Percentiles rank a stretch among this genome's conserved stretches.
Conservation (phyloP, 2,888 invertebrate species). For the Himalopsyche tibetana region DNA sequence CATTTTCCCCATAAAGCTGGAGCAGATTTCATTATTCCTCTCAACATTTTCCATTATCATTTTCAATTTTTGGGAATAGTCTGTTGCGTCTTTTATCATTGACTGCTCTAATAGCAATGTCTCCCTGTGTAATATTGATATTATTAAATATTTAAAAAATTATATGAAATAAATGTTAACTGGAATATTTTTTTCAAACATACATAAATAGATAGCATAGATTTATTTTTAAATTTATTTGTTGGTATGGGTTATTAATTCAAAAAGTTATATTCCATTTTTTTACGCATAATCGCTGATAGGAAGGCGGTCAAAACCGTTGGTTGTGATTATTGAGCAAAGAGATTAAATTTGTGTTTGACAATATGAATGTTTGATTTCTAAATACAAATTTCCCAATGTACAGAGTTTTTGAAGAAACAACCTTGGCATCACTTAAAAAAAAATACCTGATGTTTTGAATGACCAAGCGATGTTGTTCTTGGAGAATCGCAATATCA, state of each 20-base stretch:
- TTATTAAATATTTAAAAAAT: too few species aligned
- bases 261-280: too few species aligned
- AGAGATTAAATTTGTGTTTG: too few species aligned
- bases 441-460: conserved; percentile 76
- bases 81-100: conserved; percentile 74
- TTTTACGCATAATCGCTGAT: too few species aligned
- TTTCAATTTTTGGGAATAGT: conserved; percentile 76
- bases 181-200: too few species aligned
- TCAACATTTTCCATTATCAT: conserved; percentile 74
- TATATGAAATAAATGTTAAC: too few species aligned
- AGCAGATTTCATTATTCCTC: conserved; percentile 73
- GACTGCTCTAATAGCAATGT: conserved; percentile 76
- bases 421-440: not conserved
- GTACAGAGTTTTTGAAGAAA: not conserved
- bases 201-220: too few species aligned
- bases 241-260: too few species aligned
- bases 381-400: not conserved
- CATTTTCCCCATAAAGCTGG: conserved; percentile 74
- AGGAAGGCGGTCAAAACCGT: too few species aligned
- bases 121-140: conserved; percentile 69
- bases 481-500: conserved; percentile 72
- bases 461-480: conserved; percentile 76
- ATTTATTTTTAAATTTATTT: too few species aligned
- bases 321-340: too few species aligned
- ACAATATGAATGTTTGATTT: too few species aligned